Evolutionary conservation across 2,113 vertebrate genomes (phyloP).

Genomic region (Platycercus adscitus): DNA sequence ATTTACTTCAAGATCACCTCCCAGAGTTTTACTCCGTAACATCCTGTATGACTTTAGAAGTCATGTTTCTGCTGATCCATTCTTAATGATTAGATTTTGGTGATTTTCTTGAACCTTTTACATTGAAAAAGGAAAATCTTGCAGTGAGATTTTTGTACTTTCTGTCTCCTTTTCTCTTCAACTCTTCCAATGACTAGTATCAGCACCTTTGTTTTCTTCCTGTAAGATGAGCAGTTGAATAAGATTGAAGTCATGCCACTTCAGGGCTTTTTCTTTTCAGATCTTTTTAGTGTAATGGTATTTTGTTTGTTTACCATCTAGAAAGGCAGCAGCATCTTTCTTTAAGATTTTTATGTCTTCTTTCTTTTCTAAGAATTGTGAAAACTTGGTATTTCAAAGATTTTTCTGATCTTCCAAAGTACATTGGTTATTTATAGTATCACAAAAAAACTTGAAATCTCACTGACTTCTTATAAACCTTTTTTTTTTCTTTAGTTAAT

Average conservation of each 20-base stretch:
- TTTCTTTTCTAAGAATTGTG: not conserved
- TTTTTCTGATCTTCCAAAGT: conserved; percentile 10
- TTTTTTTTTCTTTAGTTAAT: not conserved
- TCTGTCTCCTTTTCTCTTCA: not conserved
- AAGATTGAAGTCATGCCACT: not conserved
- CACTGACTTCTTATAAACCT: not conserved
- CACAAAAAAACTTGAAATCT: not conserved
- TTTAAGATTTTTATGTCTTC: not conserved
- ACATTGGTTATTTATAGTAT: not conserved
- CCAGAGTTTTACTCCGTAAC: not conserved
- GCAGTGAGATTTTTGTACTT: not conserved
- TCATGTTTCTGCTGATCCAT: not conserved
- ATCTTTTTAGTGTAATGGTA: not conserved
- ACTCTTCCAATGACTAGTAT: not conserved
- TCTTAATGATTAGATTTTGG: not conserved
- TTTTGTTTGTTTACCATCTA: not conserved
- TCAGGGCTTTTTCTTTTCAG: not conserved
- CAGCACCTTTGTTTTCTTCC: not conserved
- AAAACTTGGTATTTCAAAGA: not conserved
- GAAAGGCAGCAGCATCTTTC: not conserved
- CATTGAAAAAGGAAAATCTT: not conserved
- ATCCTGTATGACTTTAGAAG: not conserved
- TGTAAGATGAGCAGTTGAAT: not conserved
- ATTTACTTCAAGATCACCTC: not conserved
- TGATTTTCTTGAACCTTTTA: not conserved